Evolutionary conservation across 1,140 invertebrate genomes (phyloP), one percentile per base, ranked within the genome.

Genomic region (Hyphantria cunea): DNA sequence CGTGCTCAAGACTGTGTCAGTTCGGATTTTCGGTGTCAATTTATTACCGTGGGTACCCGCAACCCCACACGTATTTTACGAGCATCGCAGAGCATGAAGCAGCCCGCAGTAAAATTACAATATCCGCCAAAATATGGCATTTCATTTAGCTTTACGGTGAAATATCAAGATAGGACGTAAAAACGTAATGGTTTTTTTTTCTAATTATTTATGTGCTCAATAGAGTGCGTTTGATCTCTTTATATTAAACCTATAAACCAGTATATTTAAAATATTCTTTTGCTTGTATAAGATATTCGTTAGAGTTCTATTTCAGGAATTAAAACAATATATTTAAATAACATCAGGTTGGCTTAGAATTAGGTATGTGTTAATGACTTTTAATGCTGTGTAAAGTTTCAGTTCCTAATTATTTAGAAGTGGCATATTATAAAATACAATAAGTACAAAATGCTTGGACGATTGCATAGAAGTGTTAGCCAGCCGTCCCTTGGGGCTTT

Each of bases 401-500:
- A 25, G 17, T 25, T 5, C 5, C 5, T 1, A 25, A 25, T 3
- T 25, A 25, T 25, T 3, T 25, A 3, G 17, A 25, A 25, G 17
- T 25, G 2, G 17, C 17, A 25, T n/a, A n/a, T n/a, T n/a, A n/a
- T 3, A 25, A 25, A 1, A 25, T 25, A 25, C 39, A 63, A 14
- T 45, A 10, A 15, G 9, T 9, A 7, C 32, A 66, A 8, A 34
- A 74, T 76, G 69, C 52, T 45, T 13, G 45, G 12, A 31, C 14
- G 11, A 0, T 51, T 60, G 48, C 48, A 61, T 8, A 72, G 70
- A 47, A 76, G 76, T 47, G 58, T 80, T 8, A 82, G 80, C 47
- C 72, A 81, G 32, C 76, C 80, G 4, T 81, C 80, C 50, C 59
- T 84, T 34, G 78, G 74, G 71, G 70, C 33, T 78, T 60, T 34